Evolutionary conservation across 2,888 invertebrate species (phyloP).

Genomic region (Ditula angustiorana): DNA sequence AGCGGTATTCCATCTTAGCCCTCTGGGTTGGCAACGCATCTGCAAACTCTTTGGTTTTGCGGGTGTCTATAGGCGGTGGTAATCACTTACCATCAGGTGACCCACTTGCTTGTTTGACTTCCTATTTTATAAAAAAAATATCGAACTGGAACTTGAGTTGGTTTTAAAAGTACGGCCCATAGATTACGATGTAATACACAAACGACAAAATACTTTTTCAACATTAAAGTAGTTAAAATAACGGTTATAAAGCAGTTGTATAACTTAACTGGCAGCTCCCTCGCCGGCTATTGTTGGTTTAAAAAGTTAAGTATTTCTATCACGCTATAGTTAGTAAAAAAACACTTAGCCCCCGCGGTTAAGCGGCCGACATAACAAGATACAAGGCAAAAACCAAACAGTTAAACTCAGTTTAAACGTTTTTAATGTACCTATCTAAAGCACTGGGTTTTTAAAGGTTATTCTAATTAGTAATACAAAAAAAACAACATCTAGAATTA

Average conservation of each 20-base stretch:
- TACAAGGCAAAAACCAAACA: background rate
- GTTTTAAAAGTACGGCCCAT: too few relatives aligned
- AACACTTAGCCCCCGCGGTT: conserved; percentile 10
- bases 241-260: conserved; percentile 23
- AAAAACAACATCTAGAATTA: too few relatives aligned
- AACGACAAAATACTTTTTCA: background rate
- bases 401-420: background rate
- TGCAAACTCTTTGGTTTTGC: too few relatives aligned
- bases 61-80: too few relatives aligned
- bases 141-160: too few relatives aligned
- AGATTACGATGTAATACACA: too few relatives aligned
- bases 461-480: too few relatives aligned
- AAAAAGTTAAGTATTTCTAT: conserved; percentile 26
- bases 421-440: background rate
- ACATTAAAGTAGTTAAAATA: background rate
- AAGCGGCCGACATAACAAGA: conserved; percentile 3
- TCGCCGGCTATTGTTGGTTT: conserved; percentile 3
- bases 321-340: conserved; percentile 1
- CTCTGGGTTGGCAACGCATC: too few relatives aligned
- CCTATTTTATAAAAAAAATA: too few relatives aligned
- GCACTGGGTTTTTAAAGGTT: background rate
- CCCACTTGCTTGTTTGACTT: too few relatives aligned
- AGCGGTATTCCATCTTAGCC: too few relatives aligned
- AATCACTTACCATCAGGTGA: too few relatives aligned
- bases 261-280: conserved; percentile 5